Percentiles rank a stretch among this genome's conserved stretches.
phyloP scores from a whole-genome alignment of 2,113 vertebrate genomes.

The Sclerurus mexicanus region DNA sequence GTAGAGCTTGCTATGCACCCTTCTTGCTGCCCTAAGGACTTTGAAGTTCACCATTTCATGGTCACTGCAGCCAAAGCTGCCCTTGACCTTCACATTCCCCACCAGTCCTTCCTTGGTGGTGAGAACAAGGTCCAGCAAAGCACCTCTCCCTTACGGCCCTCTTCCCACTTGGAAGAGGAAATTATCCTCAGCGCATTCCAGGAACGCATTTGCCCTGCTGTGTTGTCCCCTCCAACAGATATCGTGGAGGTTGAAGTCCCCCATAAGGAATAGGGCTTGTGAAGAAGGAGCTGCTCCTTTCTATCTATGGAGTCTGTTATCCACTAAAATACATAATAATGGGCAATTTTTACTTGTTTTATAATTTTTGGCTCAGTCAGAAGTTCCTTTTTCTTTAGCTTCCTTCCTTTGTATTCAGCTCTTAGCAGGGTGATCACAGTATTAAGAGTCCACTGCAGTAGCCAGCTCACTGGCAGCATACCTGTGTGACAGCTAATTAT shows the following conservation, averaged over 20 bases:
- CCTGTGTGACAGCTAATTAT: not conserved
- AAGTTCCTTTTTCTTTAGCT: not conserved
- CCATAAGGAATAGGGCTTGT: not conserved
- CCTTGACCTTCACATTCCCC: not conserved
- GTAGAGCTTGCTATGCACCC: not conserved
- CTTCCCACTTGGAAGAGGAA: not conserved
- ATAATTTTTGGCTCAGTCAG: not conserved
- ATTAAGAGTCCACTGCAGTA: not conserved
- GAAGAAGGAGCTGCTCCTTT: not conserved
- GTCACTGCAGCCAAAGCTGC: not conserved
- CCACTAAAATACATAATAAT: not conserved
- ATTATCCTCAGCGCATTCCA: not conserved
- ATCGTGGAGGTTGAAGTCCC: not conserved
- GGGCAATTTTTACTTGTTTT: not conserved
- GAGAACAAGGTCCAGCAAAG: not conserved
- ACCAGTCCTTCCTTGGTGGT: not conserved
- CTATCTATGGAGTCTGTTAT: not conserved
- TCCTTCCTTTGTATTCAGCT: not conserved
- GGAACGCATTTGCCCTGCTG: not conserved
- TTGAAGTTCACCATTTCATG: not conserved
- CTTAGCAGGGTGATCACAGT: not conserved
- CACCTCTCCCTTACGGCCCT: fast-evolving
- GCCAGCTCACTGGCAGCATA: not conserved
- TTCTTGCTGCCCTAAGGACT: not conserved
- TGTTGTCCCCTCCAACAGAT: not conserved